Base-by-base conservation (phyloP, 92 coral and sea anemone species). In the Actinernus sp. region DNA sequence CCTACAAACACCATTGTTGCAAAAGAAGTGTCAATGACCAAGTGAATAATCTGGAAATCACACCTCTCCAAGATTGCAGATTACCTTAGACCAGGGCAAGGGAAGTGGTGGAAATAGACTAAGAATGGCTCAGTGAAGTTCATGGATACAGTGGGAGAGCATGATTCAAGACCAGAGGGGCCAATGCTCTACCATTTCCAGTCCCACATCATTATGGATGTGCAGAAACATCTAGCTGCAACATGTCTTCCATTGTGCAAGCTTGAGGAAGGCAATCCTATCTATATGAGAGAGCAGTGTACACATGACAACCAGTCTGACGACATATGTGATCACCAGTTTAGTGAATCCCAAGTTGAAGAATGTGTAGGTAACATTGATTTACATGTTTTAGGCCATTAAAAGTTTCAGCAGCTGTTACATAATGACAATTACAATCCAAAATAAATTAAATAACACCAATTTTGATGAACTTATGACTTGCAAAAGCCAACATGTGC, bases 41-140 rank as follows among this genome's bases (percentile, higher is more conserved):
- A n/a, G n/a, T n/a, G n/a, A n/a, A n/a, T n/a, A n/a, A n/a, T n/a
- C n/a, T 70, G 67, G 67, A 65, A 70, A 21, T 34, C 78, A 1
- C 67, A 70, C 34, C 56, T 70, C 1, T 21, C 66, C 45, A 70
- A 70, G 67, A 70, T 70, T 31, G 3, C 55, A 17, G 68, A 72
- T 27, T 72, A 26, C 23, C 28, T 72, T 2, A 47, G 34, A 13
- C 49, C 69, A 19, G 79, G 69, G 12, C 12, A 3, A 29, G 59
- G 55, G 26, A 23, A 46, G 14, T 72, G 79, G 61, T 59, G 79
- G 69, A 44, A 59, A 18, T 72, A 61, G 79, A 46, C 10, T 8
- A 60, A 71, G 8, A 68, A 71, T 71, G 79, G 79, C 1, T 70
- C 66, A 12, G 54, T 70, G 25, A 45, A 27, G n/a, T 70, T 70